Evolutionary conservation across 2,888 invertebrate genomes (phyloP), one percentile per base, ranked within the genome.

Genomic region (Pegoplata infirma): DNA sequence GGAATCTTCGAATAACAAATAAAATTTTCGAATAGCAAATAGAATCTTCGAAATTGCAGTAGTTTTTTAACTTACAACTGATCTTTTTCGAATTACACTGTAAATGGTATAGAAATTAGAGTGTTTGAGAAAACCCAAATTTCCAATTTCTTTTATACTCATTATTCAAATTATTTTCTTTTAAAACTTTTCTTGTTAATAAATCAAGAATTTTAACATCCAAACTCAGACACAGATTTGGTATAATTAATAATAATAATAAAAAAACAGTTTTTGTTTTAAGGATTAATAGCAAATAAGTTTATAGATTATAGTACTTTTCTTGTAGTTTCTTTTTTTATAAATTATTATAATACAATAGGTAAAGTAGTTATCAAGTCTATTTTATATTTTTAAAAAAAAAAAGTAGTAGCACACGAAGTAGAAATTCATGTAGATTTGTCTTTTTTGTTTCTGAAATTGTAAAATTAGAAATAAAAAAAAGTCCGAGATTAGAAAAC

Each of bases 361-460:
- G 61, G 66, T 51, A 75, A 75, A 63, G 32, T 55, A 44, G 51
- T 16, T 44, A 66, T 78, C 69, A 74, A 71, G 69, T 71, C 74
- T 75, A 79, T 75, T 56, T 74, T 71, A 21, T 68, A 47, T 32
- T n/a, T n/a, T n/a, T n/a, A n/a, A n/a, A n/a, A n/a, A n/a, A n/a
- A n/a, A n/a, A 63, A 68, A 69, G 73, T 72, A 63, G 74, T 63
- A 71, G 75, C 71, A 83, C 82, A 84, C 75, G 80, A 81, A 82
- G 80, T 76, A 76, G 58, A 73, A 81, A 77, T 82, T 84, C 82
- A 83, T 83, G 82, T 83, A 80, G 82, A 75, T 80, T 82, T 80
- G 63, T 81, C 76, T 82, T 83, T 83, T 78, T 81, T 78, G 61
- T 64, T 82, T 83, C 83, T 83, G 83, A 83, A 83, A 83, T 81